Evolutionary conservation across 2,888 invertebrate species (phyloP), one percentile per base, ranked within the genome.

Genomic region (Pristionchus entomophagus): DNA sequence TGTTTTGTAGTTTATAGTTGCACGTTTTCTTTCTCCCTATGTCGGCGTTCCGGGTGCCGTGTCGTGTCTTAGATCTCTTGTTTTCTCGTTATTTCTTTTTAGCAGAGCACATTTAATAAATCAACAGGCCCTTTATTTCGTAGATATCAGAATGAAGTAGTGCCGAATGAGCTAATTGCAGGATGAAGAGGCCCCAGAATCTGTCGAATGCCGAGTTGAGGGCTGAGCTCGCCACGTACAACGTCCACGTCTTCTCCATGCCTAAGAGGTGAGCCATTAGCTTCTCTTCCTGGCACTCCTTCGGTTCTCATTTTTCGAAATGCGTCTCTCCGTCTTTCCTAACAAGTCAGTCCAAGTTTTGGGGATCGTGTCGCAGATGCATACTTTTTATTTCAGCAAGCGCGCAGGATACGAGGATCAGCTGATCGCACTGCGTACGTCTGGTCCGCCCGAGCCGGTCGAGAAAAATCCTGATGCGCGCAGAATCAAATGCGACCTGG

Each of bases 181-280:
- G 73, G 41, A 73, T 73, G 73, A n/a, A 19, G n/a, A 73, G 26
- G 45, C 73, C 73, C n/a, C n/a, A 73, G n/a, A 45, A 22, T 5
- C 10, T 73, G 26, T 41, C 73, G 4, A 45, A 26, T 45, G 41
- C 73, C 17, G 73, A 73, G 41, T 17, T 73, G 73, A 38, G 12
- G 26, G 41, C 38, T 8, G 73, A 73, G 17, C 73, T 73, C 26
- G 73, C 73, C n/a, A 45, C n/a, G 22, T 73, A 73, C 73, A 26
- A 17, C 73, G 73, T 73, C 3, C 8, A n/a, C 73, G 26, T 73
- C 10, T 8, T 4, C 41, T 3, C 6, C n/a, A 19, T 73, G 41
- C 10, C n/a, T 19, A 22, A 41, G n/a, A 73, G 41, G 73, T 73
- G 73, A 41, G 73, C 0, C 8, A 19, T 65, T 35, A 17, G 35